These are phyloP conservation scores for Pelobates fuscus DNA, from an alignment of 2,113 vertebrate genomes.

Conservation along the genomic window DNA sequence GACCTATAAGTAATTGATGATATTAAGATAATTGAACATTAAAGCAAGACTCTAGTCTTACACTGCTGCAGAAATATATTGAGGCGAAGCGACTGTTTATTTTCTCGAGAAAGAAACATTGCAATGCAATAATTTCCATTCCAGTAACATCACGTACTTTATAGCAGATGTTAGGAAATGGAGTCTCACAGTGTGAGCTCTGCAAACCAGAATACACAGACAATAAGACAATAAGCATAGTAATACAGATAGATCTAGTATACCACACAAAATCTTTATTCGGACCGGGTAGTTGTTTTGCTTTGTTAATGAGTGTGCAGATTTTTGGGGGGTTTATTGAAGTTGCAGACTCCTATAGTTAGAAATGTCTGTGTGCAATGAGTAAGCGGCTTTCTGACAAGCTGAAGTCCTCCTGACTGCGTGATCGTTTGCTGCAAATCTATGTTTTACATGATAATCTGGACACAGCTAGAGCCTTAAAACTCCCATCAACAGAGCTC, in stretches of 20 bases:
- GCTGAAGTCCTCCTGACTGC: slow-evolving; percentile 36
- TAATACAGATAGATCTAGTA: too few species aligned
- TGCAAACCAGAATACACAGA: slow-evolving; percentile 30
- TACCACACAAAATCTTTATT: slow-evolving; percentile 17
- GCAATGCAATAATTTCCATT: slow-evolving; percentile 40
- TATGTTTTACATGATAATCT: slow-evolving; percentile 12
- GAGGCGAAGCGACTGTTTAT: slow-evolving; percentile 11
- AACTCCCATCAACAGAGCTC: slow-evolving; percentile 1
- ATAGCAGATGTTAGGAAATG: slow-evolving; percentile 46
- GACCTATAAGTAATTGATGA: slow-evolving; percentile 8
- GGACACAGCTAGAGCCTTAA: slow-evolving; percentile 23
- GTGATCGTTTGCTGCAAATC: slow-evolving; percentile 29
- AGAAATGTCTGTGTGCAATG: not conserved
- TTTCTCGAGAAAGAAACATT: slow-evolving; percentile 32
- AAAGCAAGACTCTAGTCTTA: not conserved
- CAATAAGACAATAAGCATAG: slow-evolving; percentile 12
- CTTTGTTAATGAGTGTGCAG: slow-evolving; percentile 19
- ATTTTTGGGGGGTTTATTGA: not conserved
- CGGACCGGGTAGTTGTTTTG: slow-evolving; percentile 5
- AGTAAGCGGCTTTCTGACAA: slow-evolving; percentile 34
- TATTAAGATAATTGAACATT: slow-evolving; percentile 1
- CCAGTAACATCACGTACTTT: slow-evolving; percentile 38
- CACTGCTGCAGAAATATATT: slow-evolving; percentile 3
- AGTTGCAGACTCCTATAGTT: not conserved
- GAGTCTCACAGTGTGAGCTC: slow-evolving; percentile 35